Conservation (phyloP, 2,888 invertebrate species). For the Coelinius sp. region DNA sequence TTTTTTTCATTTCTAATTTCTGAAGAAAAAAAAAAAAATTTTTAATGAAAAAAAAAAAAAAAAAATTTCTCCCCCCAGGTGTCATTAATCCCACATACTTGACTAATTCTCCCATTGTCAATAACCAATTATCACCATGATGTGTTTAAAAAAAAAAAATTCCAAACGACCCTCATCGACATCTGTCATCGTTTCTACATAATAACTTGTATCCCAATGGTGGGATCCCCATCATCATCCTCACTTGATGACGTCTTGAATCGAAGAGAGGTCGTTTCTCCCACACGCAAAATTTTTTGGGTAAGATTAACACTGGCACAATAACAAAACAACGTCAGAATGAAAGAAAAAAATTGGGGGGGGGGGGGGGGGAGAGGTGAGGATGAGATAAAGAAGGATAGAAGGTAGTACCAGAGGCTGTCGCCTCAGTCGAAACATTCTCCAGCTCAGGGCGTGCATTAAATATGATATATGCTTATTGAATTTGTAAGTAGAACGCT, state of each 20-base stretch:
- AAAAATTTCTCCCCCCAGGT: too few relatives aligned
- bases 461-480: slow-evolving; percentile 69
- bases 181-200: neutral
- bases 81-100: too few relatives aligned
- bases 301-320: neutral
- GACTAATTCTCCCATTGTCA: too few relatives aligned
- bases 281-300: slow-evolving; percentile 15
- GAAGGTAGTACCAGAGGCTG: slow-evolving; percentile 41
- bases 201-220: neutral
- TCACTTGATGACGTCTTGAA: neutral
- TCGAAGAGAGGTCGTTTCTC: neutral
- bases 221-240: neutral
- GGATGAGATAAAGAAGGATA: slow-evolving; percentile 30
- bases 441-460: slow-evolving; percentile 61
- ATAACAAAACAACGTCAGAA: slow-evolving; percentile 18
- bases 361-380: slow-evolving; percentile 30
- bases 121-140: neutral
- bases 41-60: too few relatives aligned
- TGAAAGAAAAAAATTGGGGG: slow-evolving; percentile 10
- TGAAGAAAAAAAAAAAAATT: too few relatives aligned
- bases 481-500: slow-evolving; percentile 67
- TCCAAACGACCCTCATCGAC: neutral
- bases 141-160: neutral
- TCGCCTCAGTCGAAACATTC: slow-evolving; percentile 52
- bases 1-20: too few relatives aligned